These are phyloP conservation scores for Muscicapa striata DNA, from an alignment of 2,797 vertebrate species.

Conservation along the genomic window DNA sequence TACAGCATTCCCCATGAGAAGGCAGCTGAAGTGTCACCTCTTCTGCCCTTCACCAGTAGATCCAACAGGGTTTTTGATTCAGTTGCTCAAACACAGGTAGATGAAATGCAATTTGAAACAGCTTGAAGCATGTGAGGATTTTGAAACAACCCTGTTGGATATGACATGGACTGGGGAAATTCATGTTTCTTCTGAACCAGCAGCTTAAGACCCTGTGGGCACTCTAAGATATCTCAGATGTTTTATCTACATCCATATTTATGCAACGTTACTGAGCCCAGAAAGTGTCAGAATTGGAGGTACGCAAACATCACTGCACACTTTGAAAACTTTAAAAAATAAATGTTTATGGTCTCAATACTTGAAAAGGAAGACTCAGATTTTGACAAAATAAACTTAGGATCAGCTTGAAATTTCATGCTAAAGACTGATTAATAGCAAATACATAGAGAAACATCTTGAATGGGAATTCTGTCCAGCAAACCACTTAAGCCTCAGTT, in stretches of 20 bases:
- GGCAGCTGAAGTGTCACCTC: neutral
- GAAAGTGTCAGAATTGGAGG: neutral
- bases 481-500: neutral
- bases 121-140: neutral
- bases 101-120: neutral
- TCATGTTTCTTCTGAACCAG: neutral
- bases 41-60: neutral
- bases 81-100: neutral
- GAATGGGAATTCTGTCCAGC: neutral
- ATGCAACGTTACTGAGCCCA: neutral
- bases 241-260: neutral
- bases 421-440: neutral
- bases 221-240: neutral
- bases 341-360: neutral
- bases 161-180: neutral
- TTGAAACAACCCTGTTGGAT: neutral
- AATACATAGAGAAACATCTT: neutral
- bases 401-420: neutral
- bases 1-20: neutral
- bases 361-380: neutral
- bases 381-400: neutral
- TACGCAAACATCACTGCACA: neutral
- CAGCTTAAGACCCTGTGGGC: neutral
- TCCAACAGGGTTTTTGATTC: neutral
- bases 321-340: neutral